Evolutionary conservation across 2,113 vertebrate genomes (phyloP).

Genomic region (Octodon degus): DNA sequence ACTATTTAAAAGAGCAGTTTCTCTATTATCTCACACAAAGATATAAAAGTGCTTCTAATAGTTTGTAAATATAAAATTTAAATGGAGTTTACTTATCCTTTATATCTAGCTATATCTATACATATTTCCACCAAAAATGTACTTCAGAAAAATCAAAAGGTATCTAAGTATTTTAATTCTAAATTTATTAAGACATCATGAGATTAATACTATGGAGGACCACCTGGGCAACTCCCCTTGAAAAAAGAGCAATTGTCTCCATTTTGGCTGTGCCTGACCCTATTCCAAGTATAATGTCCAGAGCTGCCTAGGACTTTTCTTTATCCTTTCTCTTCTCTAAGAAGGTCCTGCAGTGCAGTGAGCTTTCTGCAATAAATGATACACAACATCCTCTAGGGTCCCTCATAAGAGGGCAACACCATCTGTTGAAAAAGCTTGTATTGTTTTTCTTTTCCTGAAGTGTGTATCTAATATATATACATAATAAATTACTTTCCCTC

Average conservation of each 20-base stretch:
- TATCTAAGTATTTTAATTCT: not conserved
- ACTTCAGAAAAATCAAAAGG: not conserved
- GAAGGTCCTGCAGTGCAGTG: not conserved
- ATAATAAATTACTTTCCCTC: not conserved
- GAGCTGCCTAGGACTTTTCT: too few species aligned
- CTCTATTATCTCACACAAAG: not conserved
- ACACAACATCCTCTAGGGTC: not conserved
- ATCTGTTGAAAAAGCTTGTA: not conserved
- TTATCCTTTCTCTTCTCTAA: not conserved
- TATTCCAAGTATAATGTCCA: too few species aligned
- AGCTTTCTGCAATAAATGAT: not conserved
- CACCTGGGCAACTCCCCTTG: too few species aligned
- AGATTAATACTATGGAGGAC: not conserved
- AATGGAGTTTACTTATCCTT: not conserved
- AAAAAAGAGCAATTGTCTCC: too few species aligned
- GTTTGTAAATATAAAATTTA: conserved; percentile 1
- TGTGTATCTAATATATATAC: not conserved
- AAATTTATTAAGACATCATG: not conserved
- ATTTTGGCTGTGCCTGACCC: too few species aligned
- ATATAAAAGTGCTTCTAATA: not conserved
- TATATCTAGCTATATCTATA: not conserved
- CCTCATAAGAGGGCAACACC: not conserved
- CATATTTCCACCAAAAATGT: not conserved
- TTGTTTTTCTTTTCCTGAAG: not conserved
- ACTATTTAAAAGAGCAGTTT: not conserved